Evolutionary conservation across 2,113 vertebrate species (phyloP).

Genomic region (Apodemus speciosus): DNA sequence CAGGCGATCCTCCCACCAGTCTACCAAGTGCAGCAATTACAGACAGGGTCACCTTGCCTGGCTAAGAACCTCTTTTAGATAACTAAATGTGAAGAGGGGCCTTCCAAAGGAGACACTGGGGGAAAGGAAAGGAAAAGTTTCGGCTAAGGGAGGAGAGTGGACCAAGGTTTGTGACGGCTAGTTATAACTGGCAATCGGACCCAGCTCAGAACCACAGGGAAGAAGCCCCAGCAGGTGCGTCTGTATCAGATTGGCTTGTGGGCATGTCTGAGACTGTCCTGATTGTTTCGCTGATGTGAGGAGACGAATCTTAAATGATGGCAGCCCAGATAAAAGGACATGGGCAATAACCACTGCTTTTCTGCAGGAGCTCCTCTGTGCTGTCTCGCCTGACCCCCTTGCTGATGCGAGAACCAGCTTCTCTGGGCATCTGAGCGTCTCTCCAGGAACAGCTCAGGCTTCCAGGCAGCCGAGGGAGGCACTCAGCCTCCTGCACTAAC

Average conservation of each 20-base stretch:
- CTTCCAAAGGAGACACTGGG: not conserved
- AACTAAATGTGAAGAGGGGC: not conserved
- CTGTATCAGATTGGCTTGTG: not conserved
- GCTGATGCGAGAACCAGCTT: not conserved
- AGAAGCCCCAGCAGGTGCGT: not conserved
- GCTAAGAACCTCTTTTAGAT: not conserved
- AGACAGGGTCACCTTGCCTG: no score
- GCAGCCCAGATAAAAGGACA: not conserved
- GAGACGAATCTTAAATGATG: not conserved
- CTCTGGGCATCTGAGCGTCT: not conserved
- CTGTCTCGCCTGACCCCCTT: no score
- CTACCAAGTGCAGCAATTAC: not conserved
- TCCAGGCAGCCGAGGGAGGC: not conserved
- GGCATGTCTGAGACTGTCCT: not conserved
- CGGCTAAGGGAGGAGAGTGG: not conserved
- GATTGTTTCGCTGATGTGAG: not conserved
- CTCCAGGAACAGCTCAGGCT: not conserved
- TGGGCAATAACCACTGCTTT: accelerated
- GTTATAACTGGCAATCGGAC: not conserved
- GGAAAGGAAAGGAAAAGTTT: not conserved
- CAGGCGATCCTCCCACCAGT: not conserved
- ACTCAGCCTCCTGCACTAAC: not conserved
- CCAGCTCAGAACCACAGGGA: not conserved
- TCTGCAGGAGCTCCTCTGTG: not conserved
- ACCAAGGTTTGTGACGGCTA: not conserved